Conservation (phyloP, 2,113 vertebrate species). For the Zonotrichia leucophrys region DNA sequence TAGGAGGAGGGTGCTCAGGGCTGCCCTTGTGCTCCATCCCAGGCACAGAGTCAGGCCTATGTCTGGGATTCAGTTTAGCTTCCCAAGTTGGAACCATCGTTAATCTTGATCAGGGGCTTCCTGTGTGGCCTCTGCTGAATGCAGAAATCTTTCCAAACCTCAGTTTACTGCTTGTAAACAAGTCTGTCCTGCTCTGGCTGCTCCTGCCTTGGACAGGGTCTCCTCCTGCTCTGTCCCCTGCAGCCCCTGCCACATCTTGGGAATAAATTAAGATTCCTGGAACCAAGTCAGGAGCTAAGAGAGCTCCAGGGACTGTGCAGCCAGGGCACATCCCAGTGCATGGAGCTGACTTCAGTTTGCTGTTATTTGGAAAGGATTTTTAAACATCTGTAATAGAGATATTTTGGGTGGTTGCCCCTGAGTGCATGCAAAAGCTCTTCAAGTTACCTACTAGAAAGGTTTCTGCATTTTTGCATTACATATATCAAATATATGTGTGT, state of each 20-base stretch:
- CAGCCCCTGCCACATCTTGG: background rate
- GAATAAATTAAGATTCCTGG: background rate
- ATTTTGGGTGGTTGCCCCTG: background rate
- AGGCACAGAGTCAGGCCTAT: background rate
- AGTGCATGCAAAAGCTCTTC: background rate
- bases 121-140: slow-evolving; percentile 19
- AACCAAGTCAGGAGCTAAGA: background rate
- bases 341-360: background rate
- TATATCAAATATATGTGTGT: background rate
- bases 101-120: slow-evolving; percentile 17
- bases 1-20: background rate
- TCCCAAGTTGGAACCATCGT: background rate
- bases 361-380: background rate
- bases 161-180: background rate
- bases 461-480: background rate
- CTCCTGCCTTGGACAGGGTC: background rate
- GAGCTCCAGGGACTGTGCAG: background rate
- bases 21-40: background rate
- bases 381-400: background rate
- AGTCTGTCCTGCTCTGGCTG: background rate
- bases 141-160: slow-evolving; percentile 7
- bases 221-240: background rate
- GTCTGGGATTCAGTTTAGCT: slow-evolving; percentile 7
- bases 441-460: background rate
- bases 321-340: background rate